Evolutionary conservation across 2,113 vertebrate genomes (phyloP).

Genomic region (Clinocottus analis): DNA sequence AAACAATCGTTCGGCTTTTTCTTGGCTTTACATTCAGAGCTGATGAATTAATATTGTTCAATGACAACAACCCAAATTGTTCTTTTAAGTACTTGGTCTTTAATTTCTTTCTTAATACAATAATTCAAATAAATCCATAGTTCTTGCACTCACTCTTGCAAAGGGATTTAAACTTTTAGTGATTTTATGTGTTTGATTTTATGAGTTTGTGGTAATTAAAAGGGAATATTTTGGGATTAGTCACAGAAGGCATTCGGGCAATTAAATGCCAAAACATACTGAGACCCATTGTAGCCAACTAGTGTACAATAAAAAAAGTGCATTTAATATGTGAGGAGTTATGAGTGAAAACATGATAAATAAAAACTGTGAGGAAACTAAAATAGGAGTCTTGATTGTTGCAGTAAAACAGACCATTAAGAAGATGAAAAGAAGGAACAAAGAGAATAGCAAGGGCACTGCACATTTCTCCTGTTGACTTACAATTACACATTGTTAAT

Average conservation of each 20-base stretch:
- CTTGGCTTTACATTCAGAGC: neutral
- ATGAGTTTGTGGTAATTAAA: neutral
- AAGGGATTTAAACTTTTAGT: neutral
- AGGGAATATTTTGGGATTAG: constrained; percentile 5
- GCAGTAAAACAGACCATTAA: neutral
- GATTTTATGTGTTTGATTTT: neutral
- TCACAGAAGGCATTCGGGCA: constrained; percentile 26
- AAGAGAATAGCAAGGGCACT: neutral
- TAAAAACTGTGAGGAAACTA: neutral
- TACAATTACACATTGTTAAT: neutral
- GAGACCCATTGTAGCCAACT: neutral
- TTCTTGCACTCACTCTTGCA: neutral
- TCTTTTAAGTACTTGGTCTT: neutral
- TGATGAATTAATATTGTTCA: neutral
- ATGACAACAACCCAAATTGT: neutral
- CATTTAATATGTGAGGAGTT: neutral
- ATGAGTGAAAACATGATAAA: neutral
- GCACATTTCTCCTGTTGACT: neutral
- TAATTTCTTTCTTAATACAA: neutral
- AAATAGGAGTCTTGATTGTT: neutral
- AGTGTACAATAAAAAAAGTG: neutral
- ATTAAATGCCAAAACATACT: constrained; percentile 19
- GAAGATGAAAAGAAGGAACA: neutral
- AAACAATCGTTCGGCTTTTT: neutral
- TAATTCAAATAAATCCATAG: neutral